Evolutionary conservation across 1,140 invertebrate genomes (phyloP).

Genomic region (Drosophila nebulosa): DNA sequence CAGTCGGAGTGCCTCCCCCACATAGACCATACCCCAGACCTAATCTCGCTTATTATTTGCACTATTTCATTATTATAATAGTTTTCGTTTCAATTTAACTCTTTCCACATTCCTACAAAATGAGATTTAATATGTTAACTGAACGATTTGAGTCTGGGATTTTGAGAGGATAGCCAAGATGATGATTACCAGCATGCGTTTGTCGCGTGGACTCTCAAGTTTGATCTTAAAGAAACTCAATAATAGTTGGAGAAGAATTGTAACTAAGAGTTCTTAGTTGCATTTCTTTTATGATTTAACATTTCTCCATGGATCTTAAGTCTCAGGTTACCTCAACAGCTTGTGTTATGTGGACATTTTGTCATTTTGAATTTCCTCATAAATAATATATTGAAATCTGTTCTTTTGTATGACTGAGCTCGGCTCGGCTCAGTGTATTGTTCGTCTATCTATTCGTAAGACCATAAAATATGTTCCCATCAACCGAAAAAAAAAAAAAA

Average conservation of each 20-base stretch:
- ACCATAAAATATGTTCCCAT: slow-evolving; percentile 11
- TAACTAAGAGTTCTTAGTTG: too few species aligned
- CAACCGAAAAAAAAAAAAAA: neutral
- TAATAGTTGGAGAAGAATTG: too few species aligned
- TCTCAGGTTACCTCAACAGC: neutral
- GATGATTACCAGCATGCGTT: neutral
- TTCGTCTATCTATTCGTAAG: neutral
- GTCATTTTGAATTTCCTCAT: neutral
- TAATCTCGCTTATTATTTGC: slow-evolving; percentile 42
- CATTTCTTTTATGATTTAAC: neutral
- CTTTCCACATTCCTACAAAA: slow-evolving; percentile 9
- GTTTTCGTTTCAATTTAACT: slow-evolving; percentile 36
- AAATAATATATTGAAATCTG: slow-evolving; percentile 10
- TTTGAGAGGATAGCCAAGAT: neutral
- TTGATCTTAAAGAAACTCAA: neutral
- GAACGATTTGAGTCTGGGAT: neutral
- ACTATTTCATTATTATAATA: slow-evolving; percentile 58
- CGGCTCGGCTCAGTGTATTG: neutral
- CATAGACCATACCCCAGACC: neutral
- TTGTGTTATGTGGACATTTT: neutral
- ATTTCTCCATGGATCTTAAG: neutral
- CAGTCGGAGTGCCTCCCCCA: neutral
- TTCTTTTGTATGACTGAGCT: neutral
- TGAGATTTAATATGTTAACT: neutral
- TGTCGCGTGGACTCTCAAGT: neutral